Percentiles rank a stretch among this genome's conserved stretches.
Conservation (phyloP, 2,888 invertebrate species). For the Drosophila longiperda region DNA sequence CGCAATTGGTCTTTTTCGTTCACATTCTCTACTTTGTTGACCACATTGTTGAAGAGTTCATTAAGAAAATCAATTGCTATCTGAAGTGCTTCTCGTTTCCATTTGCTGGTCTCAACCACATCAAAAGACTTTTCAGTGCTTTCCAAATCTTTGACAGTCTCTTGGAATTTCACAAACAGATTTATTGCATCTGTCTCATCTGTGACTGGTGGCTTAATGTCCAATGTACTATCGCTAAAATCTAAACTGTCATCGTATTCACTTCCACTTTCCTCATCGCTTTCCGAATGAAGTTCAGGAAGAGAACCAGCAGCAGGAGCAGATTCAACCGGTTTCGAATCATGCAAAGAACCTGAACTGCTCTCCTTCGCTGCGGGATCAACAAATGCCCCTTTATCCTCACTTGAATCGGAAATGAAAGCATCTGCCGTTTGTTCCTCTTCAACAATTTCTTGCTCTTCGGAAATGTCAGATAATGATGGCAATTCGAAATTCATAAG, state of each 20-base stretch:
- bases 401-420: rapidly evolving
- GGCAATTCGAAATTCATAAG: slow-evolving; percentile 55
- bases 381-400: slow-evolving; percentile 36
- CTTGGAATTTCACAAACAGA: slow-evolving; percentile 18
- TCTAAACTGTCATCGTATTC: slow-evolving; percentile 5
- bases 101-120: not conserved
- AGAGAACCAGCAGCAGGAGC: not conserved
- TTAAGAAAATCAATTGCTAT: slow-evolving; percentile 53
- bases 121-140: not conserved
- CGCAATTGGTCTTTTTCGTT: slow-evolving; percentile 40
- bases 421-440: not conserved
- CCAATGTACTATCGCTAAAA: not conserved
- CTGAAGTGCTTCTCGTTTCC: not conserved
- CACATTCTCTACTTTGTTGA: slow-evolving; percentile 49
- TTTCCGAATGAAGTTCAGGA: not conserved
- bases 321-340: not conserved
- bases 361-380: slow-evolving; percentile 40
- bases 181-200: not conserved
- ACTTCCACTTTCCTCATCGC: slow-evolving; percentile 5
- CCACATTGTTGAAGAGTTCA: slow-evolving; percentile 38
- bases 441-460: slow-evolving; percentile 30
- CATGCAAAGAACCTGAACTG: not conserved
- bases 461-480: slow-evolving; percentile 53
- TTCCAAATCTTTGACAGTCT: rapidly evolving
- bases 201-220: not conserved